Percentiles rank a stretch among this genome's conserved stretches.
phyloP scores from a whole-genome alignment of 92 coral and sea anemone genomes.

The Zoanthus gigantus region DNA sequence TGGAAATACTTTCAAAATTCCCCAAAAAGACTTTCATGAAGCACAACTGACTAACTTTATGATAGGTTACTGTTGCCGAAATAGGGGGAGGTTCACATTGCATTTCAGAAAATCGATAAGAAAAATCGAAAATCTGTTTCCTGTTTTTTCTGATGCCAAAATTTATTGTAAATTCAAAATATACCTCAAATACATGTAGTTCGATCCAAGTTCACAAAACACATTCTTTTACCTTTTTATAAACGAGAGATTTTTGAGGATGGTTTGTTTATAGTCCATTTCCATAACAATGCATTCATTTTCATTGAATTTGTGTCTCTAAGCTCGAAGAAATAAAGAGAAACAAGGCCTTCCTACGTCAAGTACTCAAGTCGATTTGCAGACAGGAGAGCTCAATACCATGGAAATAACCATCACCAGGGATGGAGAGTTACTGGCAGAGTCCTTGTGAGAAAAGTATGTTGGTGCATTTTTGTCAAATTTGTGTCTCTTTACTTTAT shows the following conservation, averaged over 20 bases:
- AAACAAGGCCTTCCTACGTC: not conserved
- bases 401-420: not conserved
- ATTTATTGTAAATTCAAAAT: too few species aligned
- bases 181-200: too few species aligned
- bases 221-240: too few species aligned
- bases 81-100: not conserved
- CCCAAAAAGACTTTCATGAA: conserved; percentile 35
- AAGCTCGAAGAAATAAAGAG: not conserved
- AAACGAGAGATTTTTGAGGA: conserved; percentile 4
- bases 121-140: not conserved
- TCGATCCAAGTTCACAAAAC: too few species aligned
- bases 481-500: too few species aligned
- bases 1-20: conserved; percentile 47
- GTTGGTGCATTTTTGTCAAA: not conserved
- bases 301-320: not conserved
- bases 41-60: conserved; percentile 39
- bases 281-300: not conserved
- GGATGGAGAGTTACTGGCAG: not conserved
- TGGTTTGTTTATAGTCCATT: not conserved
- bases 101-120: too few species aligned
- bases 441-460: not conserved
- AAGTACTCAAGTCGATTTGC: not conserved
- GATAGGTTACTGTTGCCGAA: not conserved
- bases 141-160: not conserved
- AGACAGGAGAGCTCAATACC: not conserved